Percentiles rank a stretch among this genome's conserved stretches.
These are phyloP conservation scores for Vireo altiloquus DNA, from an alignment of 2,113 vertebrate genomes.

Conservation along the genomic window DNA sequence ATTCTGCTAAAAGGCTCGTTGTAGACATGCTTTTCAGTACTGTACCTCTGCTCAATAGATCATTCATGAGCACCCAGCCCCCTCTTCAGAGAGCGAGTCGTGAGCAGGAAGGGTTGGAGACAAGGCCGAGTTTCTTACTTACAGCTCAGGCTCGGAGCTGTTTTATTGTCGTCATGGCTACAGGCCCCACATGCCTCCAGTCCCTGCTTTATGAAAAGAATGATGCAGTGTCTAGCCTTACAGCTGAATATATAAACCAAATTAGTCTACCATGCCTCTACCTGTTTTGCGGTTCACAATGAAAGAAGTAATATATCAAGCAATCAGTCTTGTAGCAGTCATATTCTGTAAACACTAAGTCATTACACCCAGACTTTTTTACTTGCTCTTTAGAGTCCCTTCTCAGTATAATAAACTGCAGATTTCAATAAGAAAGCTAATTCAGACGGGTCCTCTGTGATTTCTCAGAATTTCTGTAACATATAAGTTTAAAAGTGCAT, in stretches of 20 bases:
- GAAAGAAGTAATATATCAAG: slow-evolving; percentile 76
- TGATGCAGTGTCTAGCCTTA: slow-evolving; percentile 83
- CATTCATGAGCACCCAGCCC: slow-evolving; percentile 72
- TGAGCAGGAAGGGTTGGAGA: slow-evolving; percentile 77
- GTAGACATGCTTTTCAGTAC: not conserved
- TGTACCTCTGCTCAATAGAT: slow-evolving; percentile 70
- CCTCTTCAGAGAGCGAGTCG: slow-evolving; percentile 53
- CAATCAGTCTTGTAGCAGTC: slow-evolving; percentile 66
- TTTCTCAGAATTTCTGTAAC: not conserved
- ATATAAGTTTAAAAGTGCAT: not conserved
- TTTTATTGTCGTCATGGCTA: slow-evolving; percentile 78
- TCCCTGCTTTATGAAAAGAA: slow-evolving; percentile 77
- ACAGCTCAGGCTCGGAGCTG: slow-evolving; percentile 58
- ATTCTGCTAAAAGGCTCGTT: slow-evolving; percentile 17
- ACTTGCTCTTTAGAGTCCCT: slow-evolving; percentile 30
- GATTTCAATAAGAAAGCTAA: slow-evolving; percentile 41
- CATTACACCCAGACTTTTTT: slow-evolving; percentile 55
- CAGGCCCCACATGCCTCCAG: slow-evolving; percentile 73
- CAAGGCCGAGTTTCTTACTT: slow-evolving; percentile 76
- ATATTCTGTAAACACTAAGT: slow-evolving; percentile 50
- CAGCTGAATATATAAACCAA: slow-evolving; percentile 82
- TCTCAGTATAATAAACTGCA: slow-evolving; percentile 44
- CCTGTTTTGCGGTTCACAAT: slow-evolving; percentile 78
- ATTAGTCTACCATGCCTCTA: slow-evolving; percentile 78
- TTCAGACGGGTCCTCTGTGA: slow-evolving; percentile 22